Conservation (phyloP, 2,888 invertebrate species). For the Vanessa cardui region DNA sequence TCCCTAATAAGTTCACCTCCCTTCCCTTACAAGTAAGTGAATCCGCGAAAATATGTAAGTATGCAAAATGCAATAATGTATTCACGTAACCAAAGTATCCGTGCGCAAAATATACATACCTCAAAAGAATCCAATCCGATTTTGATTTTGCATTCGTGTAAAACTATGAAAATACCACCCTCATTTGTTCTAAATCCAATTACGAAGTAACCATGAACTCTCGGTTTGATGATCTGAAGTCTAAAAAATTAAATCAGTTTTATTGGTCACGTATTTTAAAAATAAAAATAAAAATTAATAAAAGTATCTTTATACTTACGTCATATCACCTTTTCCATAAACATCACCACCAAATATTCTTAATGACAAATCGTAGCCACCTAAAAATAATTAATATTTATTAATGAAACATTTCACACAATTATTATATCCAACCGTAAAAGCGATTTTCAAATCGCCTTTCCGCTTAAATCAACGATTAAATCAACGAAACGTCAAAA, state of each 20-base stretch:
- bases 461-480: too few relatives aligned
- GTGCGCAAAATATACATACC: constrained; percentile 40
- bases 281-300: neutral
- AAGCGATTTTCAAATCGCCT: too few relatives aligned
- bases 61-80: too few relatives aligned
- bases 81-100: too few relatives aligned
- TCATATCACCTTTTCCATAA: constrained; percentile 53
- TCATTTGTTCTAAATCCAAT: constrained; percentile 41
- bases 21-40: too few relatives aligned
- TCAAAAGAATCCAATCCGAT: constrained; percentile 50
- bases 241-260: constrained; percentile 43
- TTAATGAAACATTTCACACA: neutral
- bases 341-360: constrained; percentile 45
- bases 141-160: constrained; percentile 44
- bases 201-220: constrained; percentile 44
- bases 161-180: constrained; percentile 45
- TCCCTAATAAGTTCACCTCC: too few relatives aligned
- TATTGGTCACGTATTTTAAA: too few relatives aligned
- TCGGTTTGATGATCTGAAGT: constrained; percentile 46
- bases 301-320: constrained; percentile 44
- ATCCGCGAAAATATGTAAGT: too few relatives aligned
- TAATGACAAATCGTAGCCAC: constrained; percentile 44
- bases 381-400: constrained; percentile 39
- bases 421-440: too few relatives aligned
- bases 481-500: too few relatives aligned